Conservation (phyloP, 92 coral and sea anemone species). For the Palythoa grandis region DNA sequence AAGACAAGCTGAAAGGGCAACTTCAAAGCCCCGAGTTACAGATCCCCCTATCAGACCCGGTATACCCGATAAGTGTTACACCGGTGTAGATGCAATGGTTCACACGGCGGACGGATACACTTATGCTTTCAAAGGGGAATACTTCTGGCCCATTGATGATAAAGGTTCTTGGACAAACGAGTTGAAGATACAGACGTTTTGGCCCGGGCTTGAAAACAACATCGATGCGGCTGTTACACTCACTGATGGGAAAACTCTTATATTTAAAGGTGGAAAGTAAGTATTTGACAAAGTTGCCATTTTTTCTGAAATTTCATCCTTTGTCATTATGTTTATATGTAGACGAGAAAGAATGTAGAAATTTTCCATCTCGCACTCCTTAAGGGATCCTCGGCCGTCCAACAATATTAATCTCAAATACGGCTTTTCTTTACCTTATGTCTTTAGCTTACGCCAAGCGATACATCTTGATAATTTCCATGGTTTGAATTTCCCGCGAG, state of each 20-base stretch:
- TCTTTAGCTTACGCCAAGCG: too few species aligned
- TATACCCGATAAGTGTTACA: constrained; percentile 59
- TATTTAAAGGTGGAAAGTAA: constrained; percentile 81
- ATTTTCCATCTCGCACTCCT: too few species aligned
- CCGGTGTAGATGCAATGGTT: constrained; percentile 76
- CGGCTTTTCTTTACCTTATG: too few species aligned
- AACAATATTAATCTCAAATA: too few species aligned
- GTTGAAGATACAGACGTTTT: constrained; percentile 68
- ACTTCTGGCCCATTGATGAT: constrained; percentile 88
- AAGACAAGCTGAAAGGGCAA: constrained; percentile 33
- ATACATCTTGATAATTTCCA: too few species aligned
- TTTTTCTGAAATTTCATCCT: not conserved
- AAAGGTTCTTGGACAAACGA: constrained; percentile 71
- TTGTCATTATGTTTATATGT: too few species aligned
- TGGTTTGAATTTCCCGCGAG: too few species aligned
- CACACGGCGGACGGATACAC: constrained; percentile 64
- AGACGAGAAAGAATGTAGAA: too few species aligned
- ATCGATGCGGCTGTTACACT: constrained; percentile 86
- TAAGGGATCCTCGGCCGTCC: too few species aligned
- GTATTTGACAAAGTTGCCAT: not conserved
- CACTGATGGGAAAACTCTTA: constrained; percentile 68
- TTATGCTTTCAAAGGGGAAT: constrained; percentile 83
- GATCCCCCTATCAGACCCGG: constrained; percentile 60
- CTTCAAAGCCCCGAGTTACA: constrained; percentile 38
- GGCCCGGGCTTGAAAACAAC: constrained; percentile 78